These are phyloP conservation scores for Platycheirus albimanus DNA, from an alignment of 2,888 invertebrate species.

Conservation along the genomic window DNA sequence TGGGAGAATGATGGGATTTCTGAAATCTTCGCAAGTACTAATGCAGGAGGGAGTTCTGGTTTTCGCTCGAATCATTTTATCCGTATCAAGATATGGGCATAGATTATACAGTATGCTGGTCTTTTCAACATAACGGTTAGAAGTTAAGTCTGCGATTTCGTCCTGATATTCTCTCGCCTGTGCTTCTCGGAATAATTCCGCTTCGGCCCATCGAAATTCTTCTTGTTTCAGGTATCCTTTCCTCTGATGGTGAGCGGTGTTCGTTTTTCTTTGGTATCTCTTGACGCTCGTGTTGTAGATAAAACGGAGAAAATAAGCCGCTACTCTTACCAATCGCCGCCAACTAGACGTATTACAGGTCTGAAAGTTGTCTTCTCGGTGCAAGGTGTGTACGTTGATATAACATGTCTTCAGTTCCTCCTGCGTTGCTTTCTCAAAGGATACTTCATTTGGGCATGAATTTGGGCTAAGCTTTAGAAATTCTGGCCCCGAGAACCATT, in stretches of 20 bases:
- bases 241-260: no score
- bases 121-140: neutral
- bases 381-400: no score
- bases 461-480: no score
- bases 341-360: neutral
- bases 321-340: neutral
- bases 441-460: no score
- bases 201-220: slow-evolving; percentile 6
- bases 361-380: no score
- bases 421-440: no score
- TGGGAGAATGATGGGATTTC: slow-evolving; percentile 5
- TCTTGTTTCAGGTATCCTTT: neutral
- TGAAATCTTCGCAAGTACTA: neutral
- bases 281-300: slow-evolving; percentile 2
- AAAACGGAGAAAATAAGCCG: neutral
- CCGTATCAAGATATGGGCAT: neutral
- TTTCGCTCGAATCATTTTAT: slow-evolving; percentile 3
- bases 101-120: neutral
- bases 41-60: neutral
- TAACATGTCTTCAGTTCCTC: no score
- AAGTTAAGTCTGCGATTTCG: neutral
- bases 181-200: no score
- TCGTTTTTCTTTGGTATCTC: no score
- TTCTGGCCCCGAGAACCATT: no score
- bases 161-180: neutral